A percentile compares a stretch with the other conserved stretches of the same genome.
Evolutionary conservation across 1,140 invertebrate genomes (phyloP).

Genomic region (Saccostrea echinata): DNA sequence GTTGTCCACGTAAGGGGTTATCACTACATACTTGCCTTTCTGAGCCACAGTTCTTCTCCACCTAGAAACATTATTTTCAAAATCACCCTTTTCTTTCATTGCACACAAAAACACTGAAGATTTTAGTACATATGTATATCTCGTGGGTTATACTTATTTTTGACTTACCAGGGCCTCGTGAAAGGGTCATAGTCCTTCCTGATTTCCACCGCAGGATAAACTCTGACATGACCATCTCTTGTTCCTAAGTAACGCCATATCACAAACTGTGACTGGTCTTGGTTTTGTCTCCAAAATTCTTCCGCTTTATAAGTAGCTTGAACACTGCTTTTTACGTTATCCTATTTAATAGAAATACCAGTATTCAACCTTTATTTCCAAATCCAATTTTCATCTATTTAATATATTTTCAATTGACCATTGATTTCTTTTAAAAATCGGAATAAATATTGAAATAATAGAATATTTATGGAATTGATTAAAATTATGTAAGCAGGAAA

Average conservation of each 20-base stretch:
- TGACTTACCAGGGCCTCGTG: slow-evolving; percentile 42
- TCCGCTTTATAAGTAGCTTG: slow-evolving; percentile 38
- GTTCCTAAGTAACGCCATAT: slow-evolving; percentile 52
- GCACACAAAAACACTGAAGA: no score
- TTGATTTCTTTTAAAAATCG: no score
- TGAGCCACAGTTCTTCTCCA: slow-evolving; percentile 39
- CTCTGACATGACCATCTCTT: slow-evolving; percentile 39
- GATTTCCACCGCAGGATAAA: slow-evolving; percentile 44
- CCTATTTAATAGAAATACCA: slow-evolving; percentile 22
- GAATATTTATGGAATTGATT: not conserved
- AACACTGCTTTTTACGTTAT: not conserved
- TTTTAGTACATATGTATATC: no score
- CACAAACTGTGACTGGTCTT: slow-evolving; percentile 10
- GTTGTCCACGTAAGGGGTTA: slow-evolving; percentile 40
- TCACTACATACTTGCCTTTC: slow-evolving; percentile 38
- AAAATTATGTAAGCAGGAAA: not conserved
- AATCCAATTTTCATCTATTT: not conserved
- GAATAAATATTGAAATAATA: not conserved
- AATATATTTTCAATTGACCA: not conserved
- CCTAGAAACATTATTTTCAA: not conserved
- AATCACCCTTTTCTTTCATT: not conserved
- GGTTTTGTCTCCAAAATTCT: slow-evolving; percentile 37
- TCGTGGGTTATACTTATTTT: not conserved
- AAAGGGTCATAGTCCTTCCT: slow-evolving; percentile 41
- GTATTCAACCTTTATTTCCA: not conserved